Conservation (phyloP, 2,888 invertebrate genomes). For the Scaptomyza parva region DNA sequence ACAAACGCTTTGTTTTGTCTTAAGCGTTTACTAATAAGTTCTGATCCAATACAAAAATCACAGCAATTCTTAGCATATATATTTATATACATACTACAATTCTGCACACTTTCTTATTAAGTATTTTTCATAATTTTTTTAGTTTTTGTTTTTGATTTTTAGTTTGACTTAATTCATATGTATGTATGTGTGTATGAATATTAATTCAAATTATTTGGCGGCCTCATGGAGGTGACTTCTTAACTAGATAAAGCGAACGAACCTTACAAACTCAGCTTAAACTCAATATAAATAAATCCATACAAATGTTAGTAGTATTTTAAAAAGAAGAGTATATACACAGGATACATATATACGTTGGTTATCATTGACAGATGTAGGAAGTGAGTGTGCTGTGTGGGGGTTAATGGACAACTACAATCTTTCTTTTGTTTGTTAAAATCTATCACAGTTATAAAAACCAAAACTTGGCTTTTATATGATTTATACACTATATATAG, state of each 20-base stretch:
- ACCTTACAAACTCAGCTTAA: slow-evolving; percentile 56
- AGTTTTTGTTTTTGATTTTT: not conserved
- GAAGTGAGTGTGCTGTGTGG: not conserved
- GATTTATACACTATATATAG: slow-evolving; percentile 24
- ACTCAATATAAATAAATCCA: slow-evolving; percentile 53
- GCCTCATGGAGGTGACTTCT: slow-evolving; percentile 71
- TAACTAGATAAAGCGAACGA: slow-evolving; percentile 42
- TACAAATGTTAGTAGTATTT: slow-evolving; percentile 23
- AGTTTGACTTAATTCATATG: slow-evolving; percentile 49
- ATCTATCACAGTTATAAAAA: slow-evolving; percentile 68
- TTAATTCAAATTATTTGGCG: slow-evolving; percentile 56
- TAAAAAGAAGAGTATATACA: slow-evolving; percentile 32
- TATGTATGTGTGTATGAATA: slow-evolving; percentile 2
- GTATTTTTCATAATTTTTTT: not conserved
- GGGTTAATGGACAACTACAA: slow-evolving; percentile 21
- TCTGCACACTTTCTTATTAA: slow-evolving; percentile 45
- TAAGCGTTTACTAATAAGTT: slow-evolving; percentile 49
- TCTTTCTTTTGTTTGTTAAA: slow-evolving; percentile 40
- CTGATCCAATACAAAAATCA: slow-evolving; percentile 65
- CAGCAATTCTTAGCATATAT: slow-evolving; percentile 64
- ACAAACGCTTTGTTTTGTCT: slow-evolving; percentile 36
- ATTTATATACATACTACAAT: slow-evolving; percentile 48
- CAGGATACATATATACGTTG: slow-evolving; percentile 15
- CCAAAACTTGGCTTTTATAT: slow-evolving; percentile 44
- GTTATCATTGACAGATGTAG: not conserved